Conservation (phyloP, 2,888 invertebrate species). For the Limnephilus lunatus region DNA sequence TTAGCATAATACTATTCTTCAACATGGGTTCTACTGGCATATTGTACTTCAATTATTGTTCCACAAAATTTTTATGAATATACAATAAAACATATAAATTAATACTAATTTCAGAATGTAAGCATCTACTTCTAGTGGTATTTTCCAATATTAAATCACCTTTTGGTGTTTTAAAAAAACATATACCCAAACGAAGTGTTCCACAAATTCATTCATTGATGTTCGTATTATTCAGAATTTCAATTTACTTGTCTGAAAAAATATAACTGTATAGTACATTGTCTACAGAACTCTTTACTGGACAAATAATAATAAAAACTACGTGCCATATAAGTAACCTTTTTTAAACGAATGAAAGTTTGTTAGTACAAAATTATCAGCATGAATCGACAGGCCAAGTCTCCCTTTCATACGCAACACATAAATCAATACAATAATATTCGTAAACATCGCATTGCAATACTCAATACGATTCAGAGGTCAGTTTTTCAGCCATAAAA, state of each 20-base stretch:
- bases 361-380: neutral
- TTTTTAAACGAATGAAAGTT: neutral
- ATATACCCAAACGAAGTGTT: too few relatives aligned
- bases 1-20: too few relatives aligned
- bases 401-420: neutral
- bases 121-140: too few relatives aligned
- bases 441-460: neutral
- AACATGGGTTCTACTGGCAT: too few relatives aligned
- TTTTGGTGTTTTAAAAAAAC: too few relatives aligned
- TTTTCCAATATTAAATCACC: too few relatives aligned
- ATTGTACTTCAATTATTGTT: too few relatives aligned
- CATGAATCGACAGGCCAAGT: neutral
- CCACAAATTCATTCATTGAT: too few relatives aligned
- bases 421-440: neutral
- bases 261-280: neutral
- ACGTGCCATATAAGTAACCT: neutral
- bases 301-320: neutral
- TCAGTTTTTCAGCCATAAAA: neutral
- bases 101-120: too few relatives aligned
- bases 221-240: neutral
- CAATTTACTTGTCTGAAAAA: neutral
- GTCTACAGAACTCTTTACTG: neutral
- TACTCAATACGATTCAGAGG: neutral
- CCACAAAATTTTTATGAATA: too few relatives aligned
- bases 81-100: too few relatives aligned